Percentiles rank a stretch among this genome's conserved stretches.
These are phyloP conservation scores for Pogonophryne albipinna DNA, from an alignment of 2,797 vertebrate species.

Conservation along the genomic window DNA sequence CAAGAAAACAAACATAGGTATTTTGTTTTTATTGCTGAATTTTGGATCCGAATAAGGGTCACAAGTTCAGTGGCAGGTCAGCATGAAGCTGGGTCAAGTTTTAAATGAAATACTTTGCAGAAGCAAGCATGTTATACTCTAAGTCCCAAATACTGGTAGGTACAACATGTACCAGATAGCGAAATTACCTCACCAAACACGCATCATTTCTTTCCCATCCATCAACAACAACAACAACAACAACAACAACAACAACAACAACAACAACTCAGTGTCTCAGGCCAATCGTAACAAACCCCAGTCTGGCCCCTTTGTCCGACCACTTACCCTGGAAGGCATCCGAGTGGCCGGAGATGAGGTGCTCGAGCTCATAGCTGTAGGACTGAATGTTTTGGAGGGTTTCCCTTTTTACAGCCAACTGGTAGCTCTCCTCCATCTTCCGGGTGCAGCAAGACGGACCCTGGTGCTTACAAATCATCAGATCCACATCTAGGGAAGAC, in stretches of 20 bases:
- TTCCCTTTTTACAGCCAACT: slow-evolving; percentile 88
- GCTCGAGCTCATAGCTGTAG: slow-evolving; percentile 90
- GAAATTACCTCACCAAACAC: slow-evolving; percentile 3
- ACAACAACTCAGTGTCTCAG: slow-evolving; percentile 15
- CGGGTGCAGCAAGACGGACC: slow-evolving; percentile 93
- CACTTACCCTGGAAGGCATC: slow-evolving; percentile 91
- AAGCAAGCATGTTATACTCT: not conserved
- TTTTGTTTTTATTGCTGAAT: slow-evolving; percentile 40
- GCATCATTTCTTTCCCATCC: slow-evolving; percentile 13
- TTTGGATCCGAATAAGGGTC: slow-evolving; percentile 15
- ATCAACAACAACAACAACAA: slow-evolving; percentile 32
- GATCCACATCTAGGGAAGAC: slow-evolving; percentile 85
- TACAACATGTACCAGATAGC: slow-evolving; percentile 1
- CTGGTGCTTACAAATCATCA: slow-evolving; percentile 90
- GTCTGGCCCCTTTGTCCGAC: not conserved
- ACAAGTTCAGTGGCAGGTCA: slow-evolving; percentile 31
- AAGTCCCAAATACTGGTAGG: not conserved
- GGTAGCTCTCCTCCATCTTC: slow-evolving; percentile 95
- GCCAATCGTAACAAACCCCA: slow-evolving; percentile 10
- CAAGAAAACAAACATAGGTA: slow-evolving; percentile 39
- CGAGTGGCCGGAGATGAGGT: slow-evolving; percentile 87
- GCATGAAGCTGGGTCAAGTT: slow-evolving; percentile 9
- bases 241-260: slow-evolving; percentile 36
- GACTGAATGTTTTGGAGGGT: slow-evolving; percentile 89
- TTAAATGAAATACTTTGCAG: slow-evolving; percentile 26